Evolutionary conservation across 2,113 vertebrate species (phyloP).

Genomic region (Mionectes macconnelli): DNA sequence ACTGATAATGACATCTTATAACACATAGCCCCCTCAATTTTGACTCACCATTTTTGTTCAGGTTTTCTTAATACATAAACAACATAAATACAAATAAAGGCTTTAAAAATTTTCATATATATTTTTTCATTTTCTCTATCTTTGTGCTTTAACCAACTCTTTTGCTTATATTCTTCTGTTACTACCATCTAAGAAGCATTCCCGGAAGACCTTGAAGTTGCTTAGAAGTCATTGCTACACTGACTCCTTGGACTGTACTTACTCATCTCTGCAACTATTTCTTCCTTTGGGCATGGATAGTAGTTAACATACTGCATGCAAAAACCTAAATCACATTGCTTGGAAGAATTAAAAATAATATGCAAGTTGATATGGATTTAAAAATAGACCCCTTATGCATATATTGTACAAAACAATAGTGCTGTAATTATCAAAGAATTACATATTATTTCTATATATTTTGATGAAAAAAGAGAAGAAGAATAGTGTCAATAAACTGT

Average conservation of each 20-base stretch:
- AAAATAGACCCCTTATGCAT: background rate
- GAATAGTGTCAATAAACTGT: background rate
- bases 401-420: background rate
- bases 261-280: background rate
- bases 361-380: background rate
- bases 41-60: background rate
- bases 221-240: background rate
- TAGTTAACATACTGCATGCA: background rate
- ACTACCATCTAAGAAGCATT: background rate
- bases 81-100: background rate
- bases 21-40: background rate
- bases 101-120: background rate
- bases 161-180: background rate
- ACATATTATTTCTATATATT: background rate
- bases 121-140: background rate
- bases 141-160: background rate
- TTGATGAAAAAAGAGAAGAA: background rate
- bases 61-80: background rate
- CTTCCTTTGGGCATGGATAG: background rate
- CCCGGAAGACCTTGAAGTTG: background rate
- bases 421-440: background rate
- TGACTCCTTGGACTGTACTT: background rate
- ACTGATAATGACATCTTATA: background rate
- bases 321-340: background rate
- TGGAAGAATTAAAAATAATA: background rate